These are phyloP conservation scores for Apus apus DNA, from an alignment of 2,113 vertebrate genomes.

Conservation along the genomic window DNA sequence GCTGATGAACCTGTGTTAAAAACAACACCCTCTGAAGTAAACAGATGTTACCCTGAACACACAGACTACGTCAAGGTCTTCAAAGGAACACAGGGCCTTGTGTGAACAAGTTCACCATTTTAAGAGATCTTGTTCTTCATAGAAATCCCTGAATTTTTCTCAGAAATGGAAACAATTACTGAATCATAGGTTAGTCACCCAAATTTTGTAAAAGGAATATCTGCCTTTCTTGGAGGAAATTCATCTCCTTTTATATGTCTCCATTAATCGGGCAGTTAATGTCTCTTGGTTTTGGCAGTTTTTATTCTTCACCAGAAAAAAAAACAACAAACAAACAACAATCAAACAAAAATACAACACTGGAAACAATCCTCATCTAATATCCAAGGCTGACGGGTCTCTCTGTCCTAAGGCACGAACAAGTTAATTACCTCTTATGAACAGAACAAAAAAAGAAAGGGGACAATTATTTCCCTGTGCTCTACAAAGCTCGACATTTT, in stretches of 20 bases:
- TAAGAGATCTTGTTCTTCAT: background rate
- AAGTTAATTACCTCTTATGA: background rate
- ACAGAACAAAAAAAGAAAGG: background rate
- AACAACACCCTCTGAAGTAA: fast-evolving
- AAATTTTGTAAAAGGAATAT: background rate
- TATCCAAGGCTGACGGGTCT: background rate
- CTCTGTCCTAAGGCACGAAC: background rate
- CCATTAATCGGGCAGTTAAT: background rate
- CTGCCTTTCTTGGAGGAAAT: background rate
- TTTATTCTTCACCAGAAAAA: background rate
- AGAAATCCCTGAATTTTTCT: background rate
- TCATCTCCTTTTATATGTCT: background rate
- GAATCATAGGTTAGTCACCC: background rate
- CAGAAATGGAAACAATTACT: background rate
- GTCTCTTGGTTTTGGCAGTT: background rate
- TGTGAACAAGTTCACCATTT: background rate
- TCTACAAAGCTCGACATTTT: background rate
- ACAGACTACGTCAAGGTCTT: background rate
- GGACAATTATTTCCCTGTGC: background rate
- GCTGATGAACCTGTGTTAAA: background rate
- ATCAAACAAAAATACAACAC: background rate
- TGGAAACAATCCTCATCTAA: background rate
- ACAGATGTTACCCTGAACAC: background rate
- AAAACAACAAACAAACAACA: fast-evolving
- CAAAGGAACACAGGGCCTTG: background rate